These are phyloP conservation scores for Himalopsyche tibetana DNA, from an alignment of 2,888 invertebrate species.

Conservation along the genomic window DNA sequence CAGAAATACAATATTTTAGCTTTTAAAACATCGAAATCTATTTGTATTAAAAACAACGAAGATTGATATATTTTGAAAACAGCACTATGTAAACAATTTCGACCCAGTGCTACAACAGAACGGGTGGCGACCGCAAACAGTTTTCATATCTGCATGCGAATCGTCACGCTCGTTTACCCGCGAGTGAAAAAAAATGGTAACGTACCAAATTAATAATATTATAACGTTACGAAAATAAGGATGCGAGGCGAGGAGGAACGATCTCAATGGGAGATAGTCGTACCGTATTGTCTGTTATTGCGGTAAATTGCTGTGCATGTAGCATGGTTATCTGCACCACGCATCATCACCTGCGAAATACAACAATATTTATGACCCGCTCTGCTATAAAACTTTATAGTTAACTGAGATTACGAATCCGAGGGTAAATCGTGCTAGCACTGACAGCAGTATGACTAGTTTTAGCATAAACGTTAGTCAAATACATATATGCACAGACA, in stretches of 20 bases:
- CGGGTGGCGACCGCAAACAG: not conserved
- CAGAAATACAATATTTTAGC: too few species aligned
- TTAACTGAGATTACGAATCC: too few species aligned
- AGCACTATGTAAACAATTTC: too few species aligned
- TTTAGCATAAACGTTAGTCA: too few species aligned
- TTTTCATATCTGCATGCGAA: not conserved
- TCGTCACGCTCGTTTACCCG: constrained; percentile 26
- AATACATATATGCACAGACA: too few species aligned
- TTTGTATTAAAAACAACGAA: too few species aligned
- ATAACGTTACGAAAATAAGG: constrained; percentile 29
- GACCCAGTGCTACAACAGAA: not conserved
- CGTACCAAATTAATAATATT: not conserved
- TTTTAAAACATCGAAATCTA: too few species aligned
- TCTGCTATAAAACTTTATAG: not conserved
- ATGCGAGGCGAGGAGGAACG: not conserved
- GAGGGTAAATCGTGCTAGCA: too few species aligned
- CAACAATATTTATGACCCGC: not conserved
- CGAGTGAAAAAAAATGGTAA: constrained; percentile 11
- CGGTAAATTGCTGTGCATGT: not conserved
- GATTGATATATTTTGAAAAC: too few species aligned
- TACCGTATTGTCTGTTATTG: constrained; percentile 38
- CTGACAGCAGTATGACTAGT: too few species aligned
- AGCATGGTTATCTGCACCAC: not conserved
- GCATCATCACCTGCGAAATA: constrained; percentile 24
- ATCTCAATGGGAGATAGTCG: constrained; percentile 38